Evolutionary conservation across 2,888 invertebrate species (phyloP), one percentile per base, ranked within the genome.

Genomic region (Diploptera punctata): DNA sequence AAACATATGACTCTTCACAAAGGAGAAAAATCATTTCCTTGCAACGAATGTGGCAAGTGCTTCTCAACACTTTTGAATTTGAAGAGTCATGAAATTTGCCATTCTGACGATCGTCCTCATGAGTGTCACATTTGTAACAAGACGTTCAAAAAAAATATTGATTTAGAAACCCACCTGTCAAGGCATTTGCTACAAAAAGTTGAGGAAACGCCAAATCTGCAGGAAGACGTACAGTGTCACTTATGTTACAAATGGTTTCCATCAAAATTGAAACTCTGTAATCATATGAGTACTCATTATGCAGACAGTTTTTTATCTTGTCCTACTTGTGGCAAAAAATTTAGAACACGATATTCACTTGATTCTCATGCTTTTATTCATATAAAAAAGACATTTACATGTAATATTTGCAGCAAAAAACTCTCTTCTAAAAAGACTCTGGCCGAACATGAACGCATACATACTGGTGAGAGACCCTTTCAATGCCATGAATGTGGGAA

Each of bases 71-170:
- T n/a, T 9, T 52, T 49, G n/a, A 54, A 43, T 26, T 24, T 71
- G 29, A 67, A 33, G 33, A 52, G 43, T 18, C 71, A 71, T 24
- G 5, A 21, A 16, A 21, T 62, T 13, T 67, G 33, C 43, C 71
- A 71, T 31, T 67, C 49, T 29, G 71, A 71, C 16, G 31, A 33
- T 13, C 67, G 71, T 1, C 67, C 71, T 9, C 54, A 67, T 24
- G 18, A 16, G 10, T 73, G 73, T 38, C 47, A 67, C 16, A 26
- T 73, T 2, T 73, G 73, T 38, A 70, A 67, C 7, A 73, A 73
- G 61, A 57, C 54, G 16, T 70, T 73, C 47, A 73, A 67, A 38
- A 38, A 44, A 19, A 47, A 38, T n/a, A 62, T 54, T 16, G 49
- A 67, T 52, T 57, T 71, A 19, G 26, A 38, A n/a, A 38, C 26